Base-by-base conservation (phyloP, 2,113 vertebrate genomes). In the Ctenomys sociabilis region DNA sequence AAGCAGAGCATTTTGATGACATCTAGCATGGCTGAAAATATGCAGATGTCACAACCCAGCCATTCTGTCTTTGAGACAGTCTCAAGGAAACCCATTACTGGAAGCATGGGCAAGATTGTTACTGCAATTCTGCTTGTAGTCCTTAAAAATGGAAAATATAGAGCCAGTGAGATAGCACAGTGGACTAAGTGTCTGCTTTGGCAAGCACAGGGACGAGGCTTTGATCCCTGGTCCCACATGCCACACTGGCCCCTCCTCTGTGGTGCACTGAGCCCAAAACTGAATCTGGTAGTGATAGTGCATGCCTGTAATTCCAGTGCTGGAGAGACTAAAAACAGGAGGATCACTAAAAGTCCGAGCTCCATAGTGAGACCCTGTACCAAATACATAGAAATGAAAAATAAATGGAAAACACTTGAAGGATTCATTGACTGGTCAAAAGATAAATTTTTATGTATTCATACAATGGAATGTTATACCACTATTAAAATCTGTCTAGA, bases 361-460 rank as follows among this genome's bases (percentile, higher is more conserved):
- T 17, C 19, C 16, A 17, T 17, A 57, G 54, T 57, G 54, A 19
- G 54, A 57, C 54, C 54, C 54, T 57, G 49, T 57, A 57, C 54
- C 54, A 57, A 57, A 19, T 57, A 16, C 54, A 57, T 57, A 57
- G 19, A 57, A 57, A 54, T 54, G 52, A 54, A 16, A 54, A 54
- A 86, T 86, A 91, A 94, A 45, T 72, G 37, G 45, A 86, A 94
- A 95, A 89, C 7, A 88, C 19, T 43, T 40, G 68, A 95, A 85
- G 30, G 17, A 91, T 94, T 95, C 4, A 68, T 80, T 54, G 24
- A 22, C 52, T 73, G 66, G 30, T 32, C 77, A 40, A 85, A 88
- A 82, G 59, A 77, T 26, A 84, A 88, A 96, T 57, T 75, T 13
- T 90, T 32, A 10, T 75, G 2, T 90, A 26, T 75, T 93, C 32